A percentile compares a stretch with the other conserved stretches of the same genome.
Evolutionary conservation across 2,888 invertebrate genomes (phyloP).

Genomic region (Trachelus stipa): DNA sequence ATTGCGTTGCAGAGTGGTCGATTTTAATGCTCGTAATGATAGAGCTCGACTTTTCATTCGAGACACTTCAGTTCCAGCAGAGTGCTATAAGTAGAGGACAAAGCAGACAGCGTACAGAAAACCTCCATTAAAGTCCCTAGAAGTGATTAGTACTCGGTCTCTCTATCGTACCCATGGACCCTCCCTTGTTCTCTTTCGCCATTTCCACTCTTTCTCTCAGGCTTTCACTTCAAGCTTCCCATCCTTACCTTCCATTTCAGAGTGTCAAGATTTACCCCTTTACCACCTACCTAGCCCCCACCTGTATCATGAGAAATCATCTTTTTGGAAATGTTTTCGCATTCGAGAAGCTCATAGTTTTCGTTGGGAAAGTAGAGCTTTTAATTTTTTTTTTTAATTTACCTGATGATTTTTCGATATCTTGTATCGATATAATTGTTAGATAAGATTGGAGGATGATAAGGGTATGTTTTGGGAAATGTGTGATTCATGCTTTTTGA

Average conservation of each 20-base stretch:
- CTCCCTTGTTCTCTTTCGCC: slow-evolving; percentile 35
- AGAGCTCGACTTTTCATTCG: slow-evolving; percentile 53
- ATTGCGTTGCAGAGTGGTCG: slow-evolving; percentile 7
- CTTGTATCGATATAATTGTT: neutral
- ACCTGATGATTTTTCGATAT: neutral
- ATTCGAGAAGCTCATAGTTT: slow-evolving; percentile 20
- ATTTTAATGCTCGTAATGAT: slow-evolving; percentile 19
- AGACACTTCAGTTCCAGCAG: slow-evolving; percentile 52
- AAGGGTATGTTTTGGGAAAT: neutral
- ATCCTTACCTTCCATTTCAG: neutral
- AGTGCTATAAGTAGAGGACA: slow-evolving; percentile 65
- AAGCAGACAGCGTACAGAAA: slow-evolving; percentile 67
- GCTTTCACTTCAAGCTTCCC: slow-evolving; percentile 7
- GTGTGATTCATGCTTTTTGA: neutral
- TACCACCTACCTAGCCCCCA: slow-evolving; percentile 20
- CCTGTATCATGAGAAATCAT: slow-evolving; percentile 19
- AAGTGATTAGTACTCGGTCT: slow-evolving; percentile 64
- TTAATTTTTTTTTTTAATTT: neutral
- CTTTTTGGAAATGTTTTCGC: slow-evolving; percentile 15
- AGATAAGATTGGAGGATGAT: neutral
- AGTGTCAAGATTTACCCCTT: neutral
- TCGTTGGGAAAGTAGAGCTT: neutral
- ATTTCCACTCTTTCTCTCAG: slow-evolving; percentile 32
- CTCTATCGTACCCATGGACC: slow-evolving; percentile 11
- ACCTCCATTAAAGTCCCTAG: slow-evolving; percentile 67